Evolutionary conservation across 2,797 vertebrate genomes (phyloP), one percentile per base, ranked within the genome.

Genomic region (Semotilus atromaculatus): DNA sequence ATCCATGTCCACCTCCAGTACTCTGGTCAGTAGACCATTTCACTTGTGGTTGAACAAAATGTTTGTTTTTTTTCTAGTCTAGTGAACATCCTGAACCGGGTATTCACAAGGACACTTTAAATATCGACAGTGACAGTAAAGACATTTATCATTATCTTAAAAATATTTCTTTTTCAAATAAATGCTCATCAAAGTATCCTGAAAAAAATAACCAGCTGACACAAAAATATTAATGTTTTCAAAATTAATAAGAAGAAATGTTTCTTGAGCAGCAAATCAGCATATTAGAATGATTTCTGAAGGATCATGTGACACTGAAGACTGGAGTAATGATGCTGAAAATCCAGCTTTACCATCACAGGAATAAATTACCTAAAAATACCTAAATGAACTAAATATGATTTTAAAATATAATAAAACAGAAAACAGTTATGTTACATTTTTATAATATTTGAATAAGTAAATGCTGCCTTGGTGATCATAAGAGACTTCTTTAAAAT

Each of bases 1-100:
- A 89, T 97, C 97, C 70, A 94, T 96, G 19, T 98, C 97, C 84
- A 99, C 98, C 26, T 97, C 95, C 86, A 98, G 98, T 93, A 99
- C 98, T 38, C 89, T 94, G 96, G 97, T 99, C 91, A 94, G 93
- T 91, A 70, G 7, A 10, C 18, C 43, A 31, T 64, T 55, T 21
- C 4, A 68, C 43, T 62, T 60, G 16, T 71, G 26, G 64, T 53
- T 1, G 1, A 55, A 45, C 16, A 45, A 45, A 13, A 4, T 13
- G 11, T 43, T 45, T 40, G 40, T 40, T 43, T 43, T 14, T 23
- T 38, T 11, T 38, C 23, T 2, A n/a, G 4, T 18, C 11, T 51
- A 53, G 72, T 53, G 10, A 48, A 48, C 5, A 48, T 48, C 4
- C 45, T 48, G 45, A 48, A 34, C 18, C 34, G 26, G 26, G 5